A percentile compares a stretch with the other conserved stretches of the same genome.
Evolutionary conservation across 2,888 invertebrate genomes (phyloP).

Genomic region (Sericinus montela): DNA sequence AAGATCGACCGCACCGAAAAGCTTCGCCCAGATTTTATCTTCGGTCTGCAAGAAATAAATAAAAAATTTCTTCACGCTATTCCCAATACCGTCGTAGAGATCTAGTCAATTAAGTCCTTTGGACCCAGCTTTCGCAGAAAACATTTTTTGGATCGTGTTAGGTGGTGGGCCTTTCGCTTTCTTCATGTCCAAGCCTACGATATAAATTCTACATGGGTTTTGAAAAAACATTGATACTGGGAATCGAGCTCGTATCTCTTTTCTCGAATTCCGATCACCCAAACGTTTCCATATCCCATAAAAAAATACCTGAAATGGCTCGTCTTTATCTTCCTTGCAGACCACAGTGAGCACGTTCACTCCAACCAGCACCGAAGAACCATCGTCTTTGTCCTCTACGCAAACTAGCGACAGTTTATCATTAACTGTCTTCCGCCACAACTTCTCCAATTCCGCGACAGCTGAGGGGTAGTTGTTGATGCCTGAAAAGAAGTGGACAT

Average conservation of each 20-base stretch:
- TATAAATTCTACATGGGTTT: no score
- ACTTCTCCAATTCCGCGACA: slow-evolving; percentile 46
- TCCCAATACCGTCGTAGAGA: no score
- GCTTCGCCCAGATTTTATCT: slow-evolving; percentile 58
- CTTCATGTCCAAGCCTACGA: no score
- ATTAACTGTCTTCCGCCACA: slow-evolving; percentile 56
- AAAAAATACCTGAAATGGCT: slow-evolving; percentile 60
- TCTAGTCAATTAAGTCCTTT: neutral
- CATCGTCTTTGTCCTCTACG: slow-evolving; percentile 45
- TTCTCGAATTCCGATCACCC: no score
- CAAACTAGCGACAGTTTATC: slow-evolving; percentile 61
- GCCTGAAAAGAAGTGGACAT: slow-evolving; percentile 37
- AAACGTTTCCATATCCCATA: no score
- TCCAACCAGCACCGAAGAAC: slow-evolving; percentile 44
- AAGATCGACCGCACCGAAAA: slow-evolving; percentile 67
- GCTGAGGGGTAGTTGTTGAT: slow-evolving; percentile 58
- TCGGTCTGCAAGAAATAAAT: slow-evolving; percentile 49
- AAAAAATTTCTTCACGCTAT: no score
- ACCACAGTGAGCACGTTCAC: slow-evolving; percentile 62
- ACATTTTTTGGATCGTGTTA: no score
- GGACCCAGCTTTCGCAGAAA: no score
- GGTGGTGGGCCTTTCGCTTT: no score
- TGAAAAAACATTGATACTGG: no score
- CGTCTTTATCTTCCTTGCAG: slow-evolving; percentile 53
- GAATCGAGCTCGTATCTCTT: no score